Evolutionary conservation across 2,797 vertebrate species (phyloP).

Genomic region (Betta splendens): DNA sequence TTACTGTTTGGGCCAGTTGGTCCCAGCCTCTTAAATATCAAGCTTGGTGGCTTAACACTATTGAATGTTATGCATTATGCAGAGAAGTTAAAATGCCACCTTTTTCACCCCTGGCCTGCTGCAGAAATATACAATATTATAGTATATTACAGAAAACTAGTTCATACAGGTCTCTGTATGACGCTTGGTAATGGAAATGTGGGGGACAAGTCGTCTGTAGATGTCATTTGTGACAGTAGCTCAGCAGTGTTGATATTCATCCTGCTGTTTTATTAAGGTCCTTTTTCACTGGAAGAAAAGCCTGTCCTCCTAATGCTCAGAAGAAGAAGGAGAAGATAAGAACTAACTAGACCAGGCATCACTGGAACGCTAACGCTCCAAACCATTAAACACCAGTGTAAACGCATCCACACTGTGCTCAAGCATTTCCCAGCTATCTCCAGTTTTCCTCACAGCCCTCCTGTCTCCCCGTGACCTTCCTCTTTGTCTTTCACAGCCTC

Average conservation of each 20-base stretch:
- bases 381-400: not conserved
- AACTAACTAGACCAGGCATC: not conserved
- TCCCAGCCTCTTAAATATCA: not conserved
- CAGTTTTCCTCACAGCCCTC: not conserved
- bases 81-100: no score
- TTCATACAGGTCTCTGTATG: not conserved
- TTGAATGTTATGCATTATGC: no score
- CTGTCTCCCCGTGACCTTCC: not conserved
- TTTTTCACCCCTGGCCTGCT: no score
- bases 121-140: no score
- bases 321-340: conserved; percentile 14
- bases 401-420: not conserved
- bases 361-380: not conserved
- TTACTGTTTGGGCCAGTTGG: not conserved
- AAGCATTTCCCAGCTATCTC: not conserved
- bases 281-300: not conserved
- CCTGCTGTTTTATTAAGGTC: conserved; percentile 5
- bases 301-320: not conserved
- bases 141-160: no score
- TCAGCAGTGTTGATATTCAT: not conserved
- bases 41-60: not conserved
- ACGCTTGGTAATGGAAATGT: no score
- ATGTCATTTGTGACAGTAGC: not conserved
- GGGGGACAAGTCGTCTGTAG: not conserved
- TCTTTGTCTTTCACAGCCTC: conserved; percentile 4